Base-by-base conservation (phyloP, 2,888 invertebrate species). In the Cataglyphis albicans region DNA sequence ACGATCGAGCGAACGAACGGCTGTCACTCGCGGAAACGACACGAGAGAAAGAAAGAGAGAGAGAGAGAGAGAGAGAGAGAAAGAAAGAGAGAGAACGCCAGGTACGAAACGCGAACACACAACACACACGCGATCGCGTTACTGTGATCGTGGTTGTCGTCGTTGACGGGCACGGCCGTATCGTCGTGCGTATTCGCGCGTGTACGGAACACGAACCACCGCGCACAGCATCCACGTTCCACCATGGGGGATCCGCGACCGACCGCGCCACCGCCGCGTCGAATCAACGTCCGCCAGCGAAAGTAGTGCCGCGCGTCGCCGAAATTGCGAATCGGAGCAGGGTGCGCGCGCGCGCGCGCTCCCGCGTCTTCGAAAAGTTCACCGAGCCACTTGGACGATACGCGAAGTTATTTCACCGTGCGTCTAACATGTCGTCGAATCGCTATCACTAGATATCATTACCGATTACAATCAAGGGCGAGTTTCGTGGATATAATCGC, bases 161-260 rank as follows among this genome's bases (percentile, higher is more conserved):
- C 29, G 74, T 48, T 32, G 32, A 63, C 63, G 29, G 32, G 10
- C 75, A 52, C 64, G 44, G 15, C 65, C 25, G 35, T 68, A 68
- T 68, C 15, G 85, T 88, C 72, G 78, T 72, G 35, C 78, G 78
- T 80, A 87, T 85, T 88, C 89, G 88, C 93, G 78, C 78, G 73
- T 59, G 89, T 90, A 91, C 91, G 91, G 90, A 89, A 92, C 75
- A 67, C 89, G 86, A 90, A 90, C 90, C 91, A 91, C 90, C 90
- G 88, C 91, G 87, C 91, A 90, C 93, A 92, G 91, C 91, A 92
- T 92, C 91, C 91, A 90, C 78, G 78, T 92, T 92, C 92, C 91
- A 92, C 92, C 92, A 93, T 93, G 85, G 91, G 89, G 90, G 91
- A 92, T 91, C 91, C 89, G 92, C 88, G 91, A 89, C 92, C 92